These are phyloP conservation scores for Aphaenogaster ashmeadi DNA, from an alignment of 1,140 invertebrate genomes.

Conservation along the genomic window DNA sequence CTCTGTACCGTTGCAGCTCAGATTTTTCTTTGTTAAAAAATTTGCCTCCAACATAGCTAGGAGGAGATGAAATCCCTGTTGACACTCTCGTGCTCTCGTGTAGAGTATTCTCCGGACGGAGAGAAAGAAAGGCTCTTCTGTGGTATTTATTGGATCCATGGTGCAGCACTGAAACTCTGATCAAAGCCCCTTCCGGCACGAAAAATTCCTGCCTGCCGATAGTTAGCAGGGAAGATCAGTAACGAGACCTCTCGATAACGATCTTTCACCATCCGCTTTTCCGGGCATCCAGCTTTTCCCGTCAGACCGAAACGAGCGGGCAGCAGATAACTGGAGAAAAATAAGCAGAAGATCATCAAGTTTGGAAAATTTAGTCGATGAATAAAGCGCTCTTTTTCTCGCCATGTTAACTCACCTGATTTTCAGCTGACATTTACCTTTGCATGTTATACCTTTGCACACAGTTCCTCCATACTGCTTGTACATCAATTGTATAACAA, in stretches of 20 bases:
- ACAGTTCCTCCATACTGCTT: not conserved
- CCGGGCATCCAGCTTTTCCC: not conserved
- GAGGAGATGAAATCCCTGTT: constrained; percentile 33
- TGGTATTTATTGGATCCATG: constrained; percentile 44
- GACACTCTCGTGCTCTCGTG: constrained; percentile 13
- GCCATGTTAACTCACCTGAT: not conserved
- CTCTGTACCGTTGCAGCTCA: not conserved
- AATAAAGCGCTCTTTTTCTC: constrained; percentile 24
- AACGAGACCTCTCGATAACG: constrained; percentile 42
- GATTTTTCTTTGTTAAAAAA: constrained; percentile 59
- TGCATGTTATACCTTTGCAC: not conserved
- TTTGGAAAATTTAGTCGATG: constrained; percentile 11
- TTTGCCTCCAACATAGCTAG: constrained; percentile 39
- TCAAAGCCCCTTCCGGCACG: constrained; percentile 38
- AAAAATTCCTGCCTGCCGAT: constrained; percentile 40
- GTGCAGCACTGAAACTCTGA: not conserved
- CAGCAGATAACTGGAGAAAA: not conserved
- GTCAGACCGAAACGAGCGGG: not conserved
- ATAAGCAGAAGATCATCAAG: constrained; percentile 2
- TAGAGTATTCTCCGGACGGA: not conserved
- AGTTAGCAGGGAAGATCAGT: constrained; percentile 33
- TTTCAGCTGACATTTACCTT: not conserved
- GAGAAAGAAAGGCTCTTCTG: constrained; percentile 32
- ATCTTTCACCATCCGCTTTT: constrained; percentile 28
- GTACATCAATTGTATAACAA: not conserved